Conservation (phyloP, 2,113 vertebrate species). For the Pontoporia blainvillei region DNA sequence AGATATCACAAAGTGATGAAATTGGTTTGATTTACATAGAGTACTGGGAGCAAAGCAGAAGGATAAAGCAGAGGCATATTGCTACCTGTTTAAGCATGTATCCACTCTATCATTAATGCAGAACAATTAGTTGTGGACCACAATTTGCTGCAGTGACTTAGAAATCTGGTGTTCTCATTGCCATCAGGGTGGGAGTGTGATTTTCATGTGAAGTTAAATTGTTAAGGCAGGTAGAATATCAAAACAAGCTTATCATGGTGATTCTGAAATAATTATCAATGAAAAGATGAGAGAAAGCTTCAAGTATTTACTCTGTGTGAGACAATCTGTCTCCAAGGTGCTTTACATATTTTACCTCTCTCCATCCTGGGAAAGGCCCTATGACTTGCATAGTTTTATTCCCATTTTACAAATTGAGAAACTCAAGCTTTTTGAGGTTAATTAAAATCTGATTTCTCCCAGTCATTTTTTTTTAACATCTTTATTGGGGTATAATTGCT, state of each 20-base stretch:
- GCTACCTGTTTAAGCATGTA: not conserved
- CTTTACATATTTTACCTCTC: not conserved
- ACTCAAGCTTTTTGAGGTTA: not conserved
- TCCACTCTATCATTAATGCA: not conserved
- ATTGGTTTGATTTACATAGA: not conserved
- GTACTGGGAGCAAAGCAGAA: not conserved
- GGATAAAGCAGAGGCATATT: not conserved
- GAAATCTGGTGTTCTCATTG: not conserved
- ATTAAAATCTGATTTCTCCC: not conserved
- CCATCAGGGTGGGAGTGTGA: not conserved
- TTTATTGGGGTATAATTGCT: no score
- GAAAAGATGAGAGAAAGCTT: not conserved
- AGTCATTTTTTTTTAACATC: no score
- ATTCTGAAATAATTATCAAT: conserved; percentile 5
- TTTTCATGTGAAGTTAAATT: conserved; percentile 9
- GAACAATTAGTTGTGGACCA: not conserved
- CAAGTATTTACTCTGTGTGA: not conserved
- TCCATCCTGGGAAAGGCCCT: not conserved
- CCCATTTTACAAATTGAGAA: not conserved
- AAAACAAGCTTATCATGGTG: not conserved
- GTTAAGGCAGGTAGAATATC: not conserved
- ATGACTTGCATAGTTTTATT: not conserved
- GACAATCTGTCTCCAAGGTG: not conserved
- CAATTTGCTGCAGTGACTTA: not conserved
- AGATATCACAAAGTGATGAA: not conserved